Percentiles rank a stretch among this genome's conserved stretches.
These are phyloP conservation scores for Nudaria mundana DNA, from an alignment of 2,888 invertebrate species.

Conservation along the genomic window DNA sequence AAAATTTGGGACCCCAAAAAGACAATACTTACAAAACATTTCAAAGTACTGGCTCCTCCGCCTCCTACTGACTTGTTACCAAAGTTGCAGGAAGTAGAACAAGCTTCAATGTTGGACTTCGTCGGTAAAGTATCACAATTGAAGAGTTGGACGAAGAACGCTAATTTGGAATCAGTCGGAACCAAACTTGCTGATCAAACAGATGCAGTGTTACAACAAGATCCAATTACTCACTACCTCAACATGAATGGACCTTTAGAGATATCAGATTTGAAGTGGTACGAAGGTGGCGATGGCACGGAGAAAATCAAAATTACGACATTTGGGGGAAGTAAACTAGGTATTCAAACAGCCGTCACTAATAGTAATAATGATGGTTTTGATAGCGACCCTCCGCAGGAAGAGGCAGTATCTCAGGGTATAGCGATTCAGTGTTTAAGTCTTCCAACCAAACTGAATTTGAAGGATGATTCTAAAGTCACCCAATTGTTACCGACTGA, in stretches of 20 bases:
- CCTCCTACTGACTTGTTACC: conserved; percentile 58
- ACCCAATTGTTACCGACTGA: conserved; percentile 85
- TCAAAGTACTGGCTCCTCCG: conserved; percentile 62
- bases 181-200: conserved; percentile 70
- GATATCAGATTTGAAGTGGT: conserved; percentile 73
- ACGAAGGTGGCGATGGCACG: conserved; percentile 63
- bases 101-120: conserved; percentile 64
- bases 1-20: conserved; percentile 72
- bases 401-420: conserved; percentile 66
- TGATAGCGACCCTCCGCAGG: conserved; percentile 68
- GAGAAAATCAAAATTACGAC: conserved; percentile 65
- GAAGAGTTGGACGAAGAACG: conserved; percentile 67
- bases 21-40: conserved; percentile 63
- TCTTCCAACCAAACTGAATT: conserved; percentile 73
- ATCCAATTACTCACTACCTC: conserved; percentile 65
- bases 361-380: conserved; percentile 74
- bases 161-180: conserved; percentile 62
- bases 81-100: conserved; percentile 61
- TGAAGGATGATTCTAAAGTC: conserved; percentile 75
- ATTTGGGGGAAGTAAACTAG: conserved; percentile 58
- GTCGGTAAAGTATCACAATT: conserved; percentile 70
- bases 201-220: conserved; percentile 60
- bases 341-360: conserved; percentile 60
- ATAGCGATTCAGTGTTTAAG: conserved; percentile 81
- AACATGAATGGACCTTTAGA: conserved; percentile 74